Base-by-base conservation (phyloP, 53 echinoderm and acorn worm species). In the Antedon mediterranea region DNA sequence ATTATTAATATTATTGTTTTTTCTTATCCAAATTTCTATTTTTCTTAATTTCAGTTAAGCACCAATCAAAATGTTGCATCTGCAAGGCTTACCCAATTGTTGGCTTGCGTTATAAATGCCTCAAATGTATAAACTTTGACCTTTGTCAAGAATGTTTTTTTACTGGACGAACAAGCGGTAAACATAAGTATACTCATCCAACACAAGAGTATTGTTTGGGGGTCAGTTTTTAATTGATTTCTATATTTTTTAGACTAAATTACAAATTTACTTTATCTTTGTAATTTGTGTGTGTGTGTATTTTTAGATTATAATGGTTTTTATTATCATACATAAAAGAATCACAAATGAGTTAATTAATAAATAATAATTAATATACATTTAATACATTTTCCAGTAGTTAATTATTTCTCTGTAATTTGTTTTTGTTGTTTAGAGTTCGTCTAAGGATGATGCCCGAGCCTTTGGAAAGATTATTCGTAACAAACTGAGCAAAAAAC, bases 131-230 rank as follows among this genome's bases (percentile, higher is more conserved):
- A 74, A 94, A 94, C 87, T 94, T 80, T 71, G 94, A 94, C 82
- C 82, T 94, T 76, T 94, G 94, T 57, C 89, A 94, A 76, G 79
- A 89, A 13, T 94, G 94, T 79, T 94, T 91, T 86, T 91, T 94
- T 57, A 89, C 89, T 33, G 82, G 86, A 44, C 75, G 89, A 42
- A 82, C 87, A 11, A 79, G 80, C 74, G 87, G 87, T 79, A 80
- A 74, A 11, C 94, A 94, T 80, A 88, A 89, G 28, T 86, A 81
- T 71, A 89, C 85, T 0, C 94, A 94, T 70, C 91, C 91, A 13
- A 89, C 84, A 0, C 94, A 94, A 71, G 94, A 94, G 76, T 94
- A 89, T 41, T 82, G 87, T 57, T 18, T 85, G 0, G 74, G 76
- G 76, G 93, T 93, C 81, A 81, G 87, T 83, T 7, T 37, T 3